A percentile compares a stretch with the other conserved stretches of the same genome.
Conservation (phyloP, 2,113 vertebrate genomes). For the Myrmophylax atrothorax region DNA sequence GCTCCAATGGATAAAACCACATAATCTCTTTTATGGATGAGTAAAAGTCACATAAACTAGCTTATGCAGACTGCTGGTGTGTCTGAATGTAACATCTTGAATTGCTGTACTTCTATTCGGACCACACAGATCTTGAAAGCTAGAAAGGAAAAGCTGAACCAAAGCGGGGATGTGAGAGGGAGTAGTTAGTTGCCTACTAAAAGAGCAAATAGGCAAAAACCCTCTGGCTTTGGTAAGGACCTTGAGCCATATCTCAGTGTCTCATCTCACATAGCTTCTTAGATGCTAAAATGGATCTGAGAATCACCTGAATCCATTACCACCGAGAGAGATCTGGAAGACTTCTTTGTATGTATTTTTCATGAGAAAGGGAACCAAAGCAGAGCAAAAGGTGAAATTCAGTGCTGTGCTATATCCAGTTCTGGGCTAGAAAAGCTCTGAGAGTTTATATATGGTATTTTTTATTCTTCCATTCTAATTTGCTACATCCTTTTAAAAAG, state of each 20-base stretch:
- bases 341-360: neutral
- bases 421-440: neutral
- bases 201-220: neutral
- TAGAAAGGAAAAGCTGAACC: neutral
- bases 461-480: neutral
- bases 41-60: neutral
- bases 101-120: neutral
- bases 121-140: neutral
- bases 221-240: neutral
- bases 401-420: neutral
- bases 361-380: neutral
- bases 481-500: neutral
- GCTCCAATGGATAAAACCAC: neutral
- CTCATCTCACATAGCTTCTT: neutral
- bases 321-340: neutral
- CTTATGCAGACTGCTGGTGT: neutral
- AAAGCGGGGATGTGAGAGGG: neutral
- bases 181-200: neutral
- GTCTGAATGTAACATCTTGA: neutral
- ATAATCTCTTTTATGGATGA: neutral
- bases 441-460: neutral
- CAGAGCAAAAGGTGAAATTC: neutral
- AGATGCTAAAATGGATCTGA: neutral
- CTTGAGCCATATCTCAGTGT: neutral
- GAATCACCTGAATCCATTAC: neutral